phyloP scores from a whole-genome alignment of 2,888 invertebrate species.

The Drosophila pseudotalamancana region DNA sequence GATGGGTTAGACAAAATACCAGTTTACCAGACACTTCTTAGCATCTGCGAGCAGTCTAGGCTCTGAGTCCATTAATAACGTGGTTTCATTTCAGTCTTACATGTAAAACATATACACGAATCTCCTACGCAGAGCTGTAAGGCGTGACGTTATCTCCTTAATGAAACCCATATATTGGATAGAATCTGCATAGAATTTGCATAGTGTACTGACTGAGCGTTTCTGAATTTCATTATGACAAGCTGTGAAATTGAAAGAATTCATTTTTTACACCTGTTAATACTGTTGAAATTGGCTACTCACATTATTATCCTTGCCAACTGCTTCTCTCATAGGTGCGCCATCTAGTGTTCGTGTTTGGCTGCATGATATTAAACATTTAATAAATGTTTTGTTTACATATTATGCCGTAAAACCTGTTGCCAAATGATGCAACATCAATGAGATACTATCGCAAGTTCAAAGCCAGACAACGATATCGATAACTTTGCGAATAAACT shows the following conservation, averaged over 20 bases:
- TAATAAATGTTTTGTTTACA: background rate
- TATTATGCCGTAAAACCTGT: slow-evolving; percentile 4
- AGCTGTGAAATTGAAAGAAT: slow-evolving; percentile 55
- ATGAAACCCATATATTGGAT: slow-evolving; percentile 25
- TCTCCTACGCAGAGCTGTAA: slow-evolving; percentile 94
- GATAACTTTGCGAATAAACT: slow-evolving; percentile 25
- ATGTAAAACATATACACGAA: slow-evolving; percentile 90
- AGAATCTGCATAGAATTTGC: slow-evolving; percentile 9
- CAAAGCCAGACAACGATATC: slow-evolving; percentile 17
- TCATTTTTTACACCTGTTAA: background rate
- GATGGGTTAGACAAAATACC: too few species aligned
- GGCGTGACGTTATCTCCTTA: slow-evolving; percentile 90
- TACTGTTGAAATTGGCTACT: background rate
- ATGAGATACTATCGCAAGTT: too few species aligned
- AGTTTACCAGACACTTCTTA: slow-evolving; percentile 55
- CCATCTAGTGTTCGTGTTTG: slow-evolving; percentile 81
- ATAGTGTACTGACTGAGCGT: slow-evolving; percentile 61
- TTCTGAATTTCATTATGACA: slow-evolving; percentile 87
- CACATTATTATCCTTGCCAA: slow-evolving; percentile 61
- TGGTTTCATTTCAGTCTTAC: slow-evolving; percentile 48
- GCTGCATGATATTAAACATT: background rate
- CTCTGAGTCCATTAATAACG: slow-evolving; percentile 42
- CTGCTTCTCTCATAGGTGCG: slow-evolving; percentile 86
- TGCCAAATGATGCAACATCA: background rate
- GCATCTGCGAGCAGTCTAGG: slow-evolving; percentile 57